Evolutionary conservation across 2,797 vertebrate genomes (phyloP).

Genomic region (Bucorvus abyssinicus): DNA sequence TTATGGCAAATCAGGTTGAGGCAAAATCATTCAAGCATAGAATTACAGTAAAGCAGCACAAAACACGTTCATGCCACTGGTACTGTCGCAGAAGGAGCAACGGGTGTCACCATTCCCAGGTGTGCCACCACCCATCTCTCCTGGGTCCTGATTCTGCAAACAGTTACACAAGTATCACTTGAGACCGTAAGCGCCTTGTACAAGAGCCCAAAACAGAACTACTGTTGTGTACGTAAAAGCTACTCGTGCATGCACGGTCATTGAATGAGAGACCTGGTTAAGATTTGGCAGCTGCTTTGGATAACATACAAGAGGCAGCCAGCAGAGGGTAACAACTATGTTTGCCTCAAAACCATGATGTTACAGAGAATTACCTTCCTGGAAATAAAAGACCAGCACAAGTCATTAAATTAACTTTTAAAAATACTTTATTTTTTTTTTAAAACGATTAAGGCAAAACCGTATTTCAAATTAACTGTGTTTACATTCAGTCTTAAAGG

Average conservation of each 20-base stretch:
- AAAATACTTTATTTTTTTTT: slow-evolving; percentile 75
- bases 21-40: neutral
- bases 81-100: rapidly evolving
- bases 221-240: too few species aligned
- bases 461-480: slow-evolving; percentile 65
- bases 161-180: neutral
- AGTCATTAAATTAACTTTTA: slow-evolving; percentile 45
- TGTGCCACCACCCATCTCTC: neutral
- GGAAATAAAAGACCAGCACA: neutral
- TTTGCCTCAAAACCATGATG: neutral
- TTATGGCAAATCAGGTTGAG: neutral
- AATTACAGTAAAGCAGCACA: neutral
- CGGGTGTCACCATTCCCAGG: rapidly evolving
- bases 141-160: neutral
- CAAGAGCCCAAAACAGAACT: neutral
- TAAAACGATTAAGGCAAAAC: slow-evolving; percentile 75
- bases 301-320: neutral
- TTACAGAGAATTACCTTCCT: neutral
- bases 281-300: neutral
- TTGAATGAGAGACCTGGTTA: neutral
- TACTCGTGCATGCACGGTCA: rapidly evolving
- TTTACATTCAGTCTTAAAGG: slow-evolving; percentile 77
- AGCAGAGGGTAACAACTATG: neutral
- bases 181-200: neutral
- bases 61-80: neutral